Percentiles rank a stretch among this genome's conserved stretches.
phyloP scores from a whole-genome alignment of 2,113 vertebrate genomes.

The Acanthochromis polyacanthus region DNA sequence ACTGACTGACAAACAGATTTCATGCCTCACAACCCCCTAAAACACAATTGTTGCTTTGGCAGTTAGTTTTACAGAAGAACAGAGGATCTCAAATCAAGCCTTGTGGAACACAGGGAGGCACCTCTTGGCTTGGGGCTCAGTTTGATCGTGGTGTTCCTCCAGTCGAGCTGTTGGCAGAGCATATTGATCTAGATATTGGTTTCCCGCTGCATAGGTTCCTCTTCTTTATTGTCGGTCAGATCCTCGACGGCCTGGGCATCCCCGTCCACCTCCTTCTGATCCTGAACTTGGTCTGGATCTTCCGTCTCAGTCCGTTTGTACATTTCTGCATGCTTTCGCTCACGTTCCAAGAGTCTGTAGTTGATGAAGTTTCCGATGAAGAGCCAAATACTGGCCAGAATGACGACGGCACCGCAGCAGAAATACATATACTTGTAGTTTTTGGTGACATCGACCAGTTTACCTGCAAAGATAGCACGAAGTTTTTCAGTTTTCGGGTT shows the following conservation, averaged over 20 bases:
- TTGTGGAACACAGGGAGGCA: slow-evolving; percentile 30
- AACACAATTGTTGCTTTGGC: slow-evolving; percentile 68
- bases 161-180: slow-evolving; percentile 17
- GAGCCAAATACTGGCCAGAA: slow-evolving; percentile 91
- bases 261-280: slow-evolving; percentile 62
- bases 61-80: slow-evolving; percentile 59
- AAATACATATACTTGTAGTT: slow-evolving; percentile 96
- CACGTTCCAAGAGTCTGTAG: slow-evolving; percentile 92
- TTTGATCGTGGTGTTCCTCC: slow-evolving; percentile 35
- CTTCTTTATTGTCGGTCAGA: slow-evolving; percentile 65
- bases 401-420: slow-evolving; percentile 91
- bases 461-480: slow-evolving; percentile 86
- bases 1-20: slow-evolving; percentile 32
- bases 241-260: slow-evolving; percentile 66
- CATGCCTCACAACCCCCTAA: slow-evolving; percentile 9
- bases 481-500: not conserved
- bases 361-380: slow-evolving; percentile 96
- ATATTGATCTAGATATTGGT: slow-evolving; percentile 90
- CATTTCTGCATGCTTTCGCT: slow-evolving; percentile 84
- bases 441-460: slow-evolving; percentile 93
- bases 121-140: slow-evolving; percentile 47
- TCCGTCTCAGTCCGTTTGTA: slow-evolving; percentile 80
- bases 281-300: slow-evolving; percentile 80
- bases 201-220: slow-evolving; percentile 89
- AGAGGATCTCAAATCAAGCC: slow-evolving; percentile 29